Base-by-base conservation (phyloP, 2,113 vertebrate genomes). In the Vidua macroura region DNA sequence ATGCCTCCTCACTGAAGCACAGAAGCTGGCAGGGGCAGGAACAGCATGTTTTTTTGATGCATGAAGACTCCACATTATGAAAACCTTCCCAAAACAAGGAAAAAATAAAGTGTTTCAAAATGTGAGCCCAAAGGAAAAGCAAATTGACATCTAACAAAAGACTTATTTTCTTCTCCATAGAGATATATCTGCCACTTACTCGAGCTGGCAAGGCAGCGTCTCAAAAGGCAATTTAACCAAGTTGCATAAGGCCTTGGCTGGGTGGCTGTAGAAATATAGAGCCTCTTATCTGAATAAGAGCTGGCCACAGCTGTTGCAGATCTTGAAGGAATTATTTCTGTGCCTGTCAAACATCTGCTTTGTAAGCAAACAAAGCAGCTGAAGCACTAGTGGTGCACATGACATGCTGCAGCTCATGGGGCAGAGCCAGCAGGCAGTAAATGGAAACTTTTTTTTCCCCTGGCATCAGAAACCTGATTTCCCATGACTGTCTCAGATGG, bases 141-240 rank as follows among this genome's bases (percentile, higher is more conserved):
- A 88, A 85, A 53, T 15, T 77, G n/a, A 86, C 1, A 1, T 93
- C 64, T 89, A 93, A 96, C 92, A 95, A 96, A 95, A 93, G 91
- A 41, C 74, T 87, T 58, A 75, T 96, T 96, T 90, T 96, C 84
- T 84, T 94, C 77, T 78, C 77, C 15, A 2, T 48, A 33, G 43
- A 88, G 89, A 90, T 85, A 59, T 93, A 91, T 94, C 94, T 97
- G 97, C 90, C 96, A 96, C 95, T 96, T 95, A 96, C 90, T 97
- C 72, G 77, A 96, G 88, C 96, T 96, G 96, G 90, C 96, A 92
- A 96, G 62, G 80, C 86, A 93, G 41, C 1, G 92, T 97, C 96
- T 94, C 96, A 49, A 78, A 97, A 95, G 95, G 82, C 94, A 72
- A 15, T 74, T 96, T 92, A 96, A 94, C 82, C 83, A 94, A 66